Percentiles rank a stretch among this genome's conserved stretches.
Conservation (phyloP, 2,113 vertebrate genomes). For the Apistogramma diplotaenia region DNA sequence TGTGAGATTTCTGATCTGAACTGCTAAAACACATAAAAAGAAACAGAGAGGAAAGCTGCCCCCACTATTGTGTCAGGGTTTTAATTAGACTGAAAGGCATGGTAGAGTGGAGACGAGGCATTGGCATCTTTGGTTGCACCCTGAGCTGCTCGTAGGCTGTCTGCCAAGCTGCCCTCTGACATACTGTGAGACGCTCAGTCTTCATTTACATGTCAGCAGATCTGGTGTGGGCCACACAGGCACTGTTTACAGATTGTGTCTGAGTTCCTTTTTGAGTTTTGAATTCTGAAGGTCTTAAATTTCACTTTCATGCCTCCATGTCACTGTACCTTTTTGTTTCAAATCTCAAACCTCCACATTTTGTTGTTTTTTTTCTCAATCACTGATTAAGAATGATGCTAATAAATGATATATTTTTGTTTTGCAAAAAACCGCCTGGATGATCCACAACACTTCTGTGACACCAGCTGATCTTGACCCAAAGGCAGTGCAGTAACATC, state of each 20-base stretch:
- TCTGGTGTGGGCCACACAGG: not conserved
- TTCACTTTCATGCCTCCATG: not conserved
- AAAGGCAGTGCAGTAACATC: not conserved
- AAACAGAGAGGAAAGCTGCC: not conserved
- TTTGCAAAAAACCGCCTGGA: not conserved
- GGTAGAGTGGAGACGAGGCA: constrained; percentile 40
- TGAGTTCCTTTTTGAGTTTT: not conserved
- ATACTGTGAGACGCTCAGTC: not conserved
- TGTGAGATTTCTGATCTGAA: not conserved
- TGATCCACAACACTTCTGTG: not conserved
- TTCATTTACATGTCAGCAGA: constrained; percentile 8
- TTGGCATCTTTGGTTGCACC: constrained; percentile 41
- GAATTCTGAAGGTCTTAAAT: not conserved
- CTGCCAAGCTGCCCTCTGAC: constrained; percentile 2
- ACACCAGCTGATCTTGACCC: not conserved
- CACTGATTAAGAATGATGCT: not conserved
- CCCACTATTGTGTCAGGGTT: not conserved
- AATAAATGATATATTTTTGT: not conserved
- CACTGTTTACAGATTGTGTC: constrained; percentile 7
- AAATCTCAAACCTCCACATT: not conserved
- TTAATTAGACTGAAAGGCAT: constrained; percentile 36
- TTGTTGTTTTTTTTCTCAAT: not conserved
- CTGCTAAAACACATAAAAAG: not conserved
- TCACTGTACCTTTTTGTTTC: not conserved
- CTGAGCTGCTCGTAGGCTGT: constrained; percentile 52